These are phyloP conservation scores for Orientallactaga sibirica DNA, from an alignment of 2,797 vertebrate genomes.

Conservation along the genomic window DNA sequence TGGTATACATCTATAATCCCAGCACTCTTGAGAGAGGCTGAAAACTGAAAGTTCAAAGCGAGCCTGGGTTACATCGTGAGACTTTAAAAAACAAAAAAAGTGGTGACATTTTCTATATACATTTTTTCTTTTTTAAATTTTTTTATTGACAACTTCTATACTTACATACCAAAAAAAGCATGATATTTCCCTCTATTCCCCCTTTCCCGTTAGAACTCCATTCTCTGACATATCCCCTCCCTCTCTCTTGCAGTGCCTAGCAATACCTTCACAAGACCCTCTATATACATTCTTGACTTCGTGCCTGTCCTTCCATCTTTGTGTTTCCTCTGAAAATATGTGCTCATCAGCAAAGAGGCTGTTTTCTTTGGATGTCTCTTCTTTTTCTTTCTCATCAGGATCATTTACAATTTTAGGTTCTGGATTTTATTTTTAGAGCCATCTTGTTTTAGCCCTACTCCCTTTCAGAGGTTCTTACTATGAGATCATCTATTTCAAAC, in stretches of 20 bases:
- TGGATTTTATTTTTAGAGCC: constrained; percentile 73
- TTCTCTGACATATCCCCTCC: too few relatives aligned
- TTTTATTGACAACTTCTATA: too few relatives aligned
- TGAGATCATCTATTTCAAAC: constrained; percentile 69
- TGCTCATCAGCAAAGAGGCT: constrained; percentile 43
- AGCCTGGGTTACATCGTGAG: neutral
- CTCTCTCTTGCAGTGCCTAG: too few relatives aligned
- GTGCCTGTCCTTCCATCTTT: neutral
- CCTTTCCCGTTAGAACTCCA: too few relatives aligned
- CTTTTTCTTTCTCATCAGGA: constrained; percentile 69
- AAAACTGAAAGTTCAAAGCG: neutral
- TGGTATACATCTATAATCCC: neutral
- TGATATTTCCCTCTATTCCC: too few relatives aligned
- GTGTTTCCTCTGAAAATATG: constrained; percentile 16
- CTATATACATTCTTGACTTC: neutral
- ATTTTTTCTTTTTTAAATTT: neutral
- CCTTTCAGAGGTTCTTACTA: constrained; percentile 64
- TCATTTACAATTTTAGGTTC: constrained; percentile 71
- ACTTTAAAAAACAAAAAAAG: neutral
- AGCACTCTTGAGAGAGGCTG: neutral
- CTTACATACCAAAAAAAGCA: too few relatives aligned
- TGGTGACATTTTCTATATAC: neutral
- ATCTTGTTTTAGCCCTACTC: constrained; percentile 58
- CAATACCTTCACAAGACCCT: too few relatives aligned
- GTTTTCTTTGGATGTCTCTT: constrained; percentile 50